Conservation (phyloP, 2,797 vertebrate species). For the Macropodus opercularis region DNA sequence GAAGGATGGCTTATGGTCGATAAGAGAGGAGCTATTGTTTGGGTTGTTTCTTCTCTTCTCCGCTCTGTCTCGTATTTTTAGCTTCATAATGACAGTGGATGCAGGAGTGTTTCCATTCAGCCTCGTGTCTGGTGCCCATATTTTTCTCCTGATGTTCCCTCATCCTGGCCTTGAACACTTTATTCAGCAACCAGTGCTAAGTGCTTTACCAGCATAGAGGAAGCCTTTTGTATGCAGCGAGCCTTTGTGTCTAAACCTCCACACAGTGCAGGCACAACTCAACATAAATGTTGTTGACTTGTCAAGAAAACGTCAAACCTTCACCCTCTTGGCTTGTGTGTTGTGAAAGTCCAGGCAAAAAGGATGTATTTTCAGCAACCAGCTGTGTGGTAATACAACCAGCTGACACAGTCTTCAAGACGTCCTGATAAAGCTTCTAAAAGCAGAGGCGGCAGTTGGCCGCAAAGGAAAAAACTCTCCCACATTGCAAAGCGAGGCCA, state of each 20-base stretch:
- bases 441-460: slow-evolving; percentile 83
- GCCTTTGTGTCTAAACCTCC: slow-evolving; percentile 35
- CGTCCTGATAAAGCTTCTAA: slow-evolving; percentile 86
- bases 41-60: slow-evolving; percentile 21
- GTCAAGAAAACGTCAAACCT: slow-evolving; percentile 31
- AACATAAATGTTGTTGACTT: slow-evolving; percentile 40
- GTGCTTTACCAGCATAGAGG: slow-evolving; percentile 43
- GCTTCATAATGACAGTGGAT: slow-evolving; percentile 28
- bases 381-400: slow-evolving; percentile 35
- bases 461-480: slow-evolving; percentile 64
- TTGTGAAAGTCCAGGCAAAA: slow-evolving; percentile 14
- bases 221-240: slow-evolving; percentile 41
- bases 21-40: slow-evolving; percentile 13
- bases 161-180: slow-evolving; percentile 52
- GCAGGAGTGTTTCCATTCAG: slow-evolving; percentile 28
- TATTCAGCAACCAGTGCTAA: slow-evolving; percentile 43
- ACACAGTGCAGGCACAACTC: slow-evolving; percentile 23
- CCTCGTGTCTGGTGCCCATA: slow-evolving; percentile 21
- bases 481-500: slow-evolving; percentile 73
- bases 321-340: slow-evolving; percentile 25
- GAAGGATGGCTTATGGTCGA: not conserved
- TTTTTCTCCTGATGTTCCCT: slow-evolving; percentile 31
- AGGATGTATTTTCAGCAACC: slow-evolving; percentile 38
- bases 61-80: slow-evolving; percentile 34
- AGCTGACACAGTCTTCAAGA: slow-evolving; percentile 41